Evolutionary conservation across 2,888 invertebrate species (phyloP).

Genomic region (Stegophylla sp.): DNA sequence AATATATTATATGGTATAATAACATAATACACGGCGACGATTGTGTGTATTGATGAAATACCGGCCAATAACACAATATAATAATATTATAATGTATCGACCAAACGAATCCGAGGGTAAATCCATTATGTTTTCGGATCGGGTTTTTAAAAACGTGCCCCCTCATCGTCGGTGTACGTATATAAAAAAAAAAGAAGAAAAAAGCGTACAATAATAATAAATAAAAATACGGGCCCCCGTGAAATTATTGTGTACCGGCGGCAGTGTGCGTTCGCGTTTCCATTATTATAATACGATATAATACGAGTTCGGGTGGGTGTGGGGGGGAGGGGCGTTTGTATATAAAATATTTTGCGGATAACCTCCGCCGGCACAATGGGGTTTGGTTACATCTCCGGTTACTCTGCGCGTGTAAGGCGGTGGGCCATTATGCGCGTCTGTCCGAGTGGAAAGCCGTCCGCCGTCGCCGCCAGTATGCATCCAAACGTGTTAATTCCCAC

Average conservation of each 20-base stretch:
- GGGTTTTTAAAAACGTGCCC: conserved; percentile 35
- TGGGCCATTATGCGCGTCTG: conserved; percentile 39
- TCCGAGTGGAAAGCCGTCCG: conserved; percentile 49
- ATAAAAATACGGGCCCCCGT: conserved; percentile 34
- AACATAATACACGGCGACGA: conserved; percentile 17
- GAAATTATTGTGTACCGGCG: conserved; percentile 9
- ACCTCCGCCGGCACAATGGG: conserved; percentile 44
- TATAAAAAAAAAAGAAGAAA: background rate
- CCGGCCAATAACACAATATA: background rate
- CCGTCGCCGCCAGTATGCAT: conserved; percentile 36
- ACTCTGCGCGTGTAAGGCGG: conserved; percentile 24
- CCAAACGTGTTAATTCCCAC: conserved; percentile 46
- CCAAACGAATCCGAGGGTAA: conserved; percentile 17
- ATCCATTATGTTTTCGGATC: conserved; percentile 32
- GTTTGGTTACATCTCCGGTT: conserved; percentile 56
- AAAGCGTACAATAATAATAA: conserved; percentile 10
- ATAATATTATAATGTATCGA: conserved; percentile 26
- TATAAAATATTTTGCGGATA: conserved; percentile 56
- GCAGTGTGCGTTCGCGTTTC: too few relatives aligned
- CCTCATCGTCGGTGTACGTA: background rate
- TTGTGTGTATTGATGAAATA: background rate
- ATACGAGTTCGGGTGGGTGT: background rate
- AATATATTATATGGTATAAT: conserved; percentile 4
- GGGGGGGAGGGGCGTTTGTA: background rate
- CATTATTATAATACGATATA: conserved; percentile 7